Evolutionary conservation across 2,888 invertebrate genomes (phyloP).

Genomic region (Drosophila robusta): DNA sequence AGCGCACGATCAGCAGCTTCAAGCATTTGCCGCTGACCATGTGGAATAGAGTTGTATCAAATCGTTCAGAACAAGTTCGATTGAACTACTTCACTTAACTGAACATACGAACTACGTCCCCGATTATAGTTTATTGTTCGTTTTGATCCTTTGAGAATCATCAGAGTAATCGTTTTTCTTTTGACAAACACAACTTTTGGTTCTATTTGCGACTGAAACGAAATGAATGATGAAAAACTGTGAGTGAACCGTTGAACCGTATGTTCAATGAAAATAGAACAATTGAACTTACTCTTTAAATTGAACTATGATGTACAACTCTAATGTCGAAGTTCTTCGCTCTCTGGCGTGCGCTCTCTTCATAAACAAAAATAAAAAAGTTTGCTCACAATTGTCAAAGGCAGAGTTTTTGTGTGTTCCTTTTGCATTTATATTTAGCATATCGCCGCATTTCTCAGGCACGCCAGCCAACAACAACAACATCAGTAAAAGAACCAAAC

Average conservation of each 20-base stretch:
- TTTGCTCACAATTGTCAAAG: slow-evolving; percentile 46
- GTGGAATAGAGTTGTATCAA: neutral
- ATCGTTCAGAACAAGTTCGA: neutral
- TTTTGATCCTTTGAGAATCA: too few species aligned
- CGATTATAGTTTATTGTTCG: neutral
- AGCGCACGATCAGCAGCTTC: slow-evolving; percentile 40
- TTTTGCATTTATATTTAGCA: slow-evolving; percentile 61
- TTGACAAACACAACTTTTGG: too few species aligned
- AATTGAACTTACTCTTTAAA: neutral
- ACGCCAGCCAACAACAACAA: slow-evolving; percentile 14
- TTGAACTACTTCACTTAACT: neutral
- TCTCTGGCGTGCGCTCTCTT: slow-evolving; percentile 9
- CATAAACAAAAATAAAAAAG: slow-evolving; percentile 25
- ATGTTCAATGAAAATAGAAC: neutral
- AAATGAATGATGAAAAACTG: too few species aligned
- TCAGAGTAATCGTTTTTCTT: too few species aligned
- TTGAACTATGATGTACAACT: too few species aligned
- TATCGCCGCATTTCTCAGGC: slow-evolving; percentile 41
- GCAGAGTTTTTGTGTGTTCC: slow-evolving; percentile 49
- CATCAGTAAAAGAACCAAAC: slow-evolving; percentile 21
- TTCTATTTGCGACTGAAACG: too few species aligned
- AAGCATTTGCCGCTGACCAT: slow-evolving; percentile 19
- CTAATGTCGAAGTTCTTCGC: slow-evolving; percentile 1
- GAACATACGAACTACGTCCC: neutral
- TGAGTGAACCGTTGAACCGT: neutral